Conservation (phyloP, 2,888 invertebrate genomes). For the Argynnis bischoffii region DNA sequence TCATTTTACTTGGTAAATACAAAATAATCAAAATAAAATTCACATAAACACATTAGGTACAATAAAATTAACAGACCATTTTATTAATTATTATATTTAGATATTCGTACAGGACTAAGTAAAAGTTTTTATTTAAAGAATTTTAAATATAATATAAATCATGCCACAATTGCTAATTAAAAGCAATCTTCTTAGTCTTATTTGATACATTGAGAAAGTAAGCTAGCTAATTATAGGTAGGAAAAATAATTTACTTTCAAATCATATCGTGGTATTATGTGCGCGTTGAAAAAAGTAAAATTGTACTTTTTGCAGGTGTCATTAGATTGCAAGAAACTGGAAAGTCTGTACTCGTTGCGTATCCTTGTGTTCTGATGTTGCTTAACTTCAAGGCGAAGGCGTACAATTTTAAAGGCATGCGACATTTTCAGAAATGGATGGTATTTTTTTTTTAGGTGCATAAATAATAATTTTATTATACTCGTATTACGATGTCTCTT, state of each 20-base stretch:
- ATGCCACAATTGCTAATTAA: too few species aligned
- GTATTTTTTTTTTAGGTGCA: background rate
- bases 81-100: too few species aligned
- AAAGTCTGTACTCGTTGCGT: constrained; percentile 23
- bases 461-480: background rate
- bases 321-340: constrained; percentile 33
- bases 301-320: constrained; percentile 23
- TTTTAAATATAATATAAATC: too few species aligned
- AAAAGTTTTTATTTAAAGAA: too few species aligned
- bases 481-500: too few species aligned
- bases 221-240: background rate
- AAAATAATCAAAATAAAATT: too few species aligned
- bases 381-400: constrained; percentile 6
- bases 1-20: too few species aligned
- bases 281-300: background rate
- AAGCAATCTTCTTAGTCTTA: too few species aligned
- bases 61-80: too few species aligned
- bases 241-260: background rate
- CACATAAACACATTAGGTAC: too few species aligned
- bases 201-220: too few species aligned
- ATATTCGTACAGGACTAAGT: too few species aligned
- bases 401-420: constrained; percentile 14
- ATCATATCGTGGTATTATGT: background rate
- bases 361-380: constrained; percentile 22
- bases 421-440: constrained; percentile 14